Conservation (phyloP, 2,888 invertebrate species). For the Thymelicus lineola region DNA sequence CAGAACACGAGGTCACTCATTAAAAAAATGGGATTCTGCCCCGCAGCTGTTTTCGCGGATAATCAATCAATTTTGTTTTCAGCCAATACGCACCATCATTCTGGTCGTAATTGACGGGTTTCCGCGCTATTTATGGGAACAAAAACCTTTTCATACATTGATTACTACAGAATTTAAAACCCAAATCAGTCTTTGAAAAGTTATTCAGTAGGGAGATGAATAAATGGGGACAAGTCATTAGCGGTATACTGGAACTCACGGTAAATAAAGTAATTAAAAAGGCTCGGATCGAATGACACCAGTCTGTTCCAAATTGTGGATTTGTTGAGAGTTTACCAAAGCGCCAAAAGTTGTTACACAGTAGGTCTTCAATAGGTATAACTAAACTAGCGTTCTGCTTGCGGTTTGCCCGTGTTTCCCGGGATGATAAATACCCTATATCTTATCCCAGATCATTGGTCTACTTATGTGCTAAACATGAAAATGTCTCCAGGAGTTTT, state of each 20-base stretch:
- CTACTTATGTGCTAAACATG: too few relatives aligned
- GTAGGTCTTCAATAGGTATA: too few relatives aligned
- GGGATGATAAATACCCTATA: too few relatives aligned
- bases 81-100: slow-evolving; percentile 33
- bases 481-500: too few relatives aligned
- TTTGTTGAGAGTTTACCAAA: too few relatives aligned
- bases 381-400: too few relatives aligned
- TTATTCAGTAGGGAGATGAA: slow-evolving; percentile 6
- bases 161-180: slow-evolving; percentile 30
- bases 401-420: too few relatives aligned
- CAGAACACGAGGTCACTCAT: slow-evolving; percentile 24
- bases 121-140: slow-evolving; percentile 27
- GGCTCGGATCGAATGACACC: too few relatives aligned
- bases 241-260: neutral
- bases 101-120: slow-evolving; percentile 23
- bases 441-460: too few relatives aligned
- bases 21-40: slow-evolving; percentile 21
- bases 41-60: slow-evolving; percentile 35
- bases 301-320: too few relatives aligned
- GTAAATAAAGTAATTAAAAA: neutral
- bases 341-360: too few relatives aligned
- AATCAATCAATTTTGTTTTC: slow-evolving; percentile 38
- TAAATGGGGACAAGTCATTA: neutral
- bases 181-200: neutral
- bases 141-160: slow-evolving; percentile 35